Conservation (phyloP, 92 coral and sea anemone genomes). For the Porites divaricata region DNA sequence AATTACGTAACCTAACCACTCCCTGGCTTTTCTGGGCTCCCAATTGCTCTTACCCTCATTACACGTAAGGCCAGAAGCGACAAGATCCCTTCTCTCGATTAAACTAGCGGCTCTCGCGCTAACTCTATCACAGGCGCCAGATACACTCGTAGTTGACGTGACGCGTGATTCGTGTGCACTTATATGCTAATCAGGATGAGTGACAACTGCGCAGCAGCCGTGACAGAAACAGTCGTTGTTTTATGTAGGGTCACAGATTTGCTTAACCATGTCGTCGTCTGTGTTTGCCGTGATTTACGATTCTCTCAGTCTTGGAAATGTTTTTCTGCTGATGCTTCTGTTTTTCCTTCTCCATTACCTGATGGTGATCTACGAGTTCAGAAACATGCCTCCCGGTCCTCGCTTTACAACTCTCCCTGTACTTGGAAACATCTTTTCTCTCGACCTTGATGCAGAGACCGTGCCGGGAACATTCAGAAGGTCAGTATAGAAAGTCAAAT, state of each 20-base stretch:
- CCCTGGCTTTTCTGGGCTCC: constrained; percentile 50
- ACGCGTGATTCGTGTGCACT: no score
- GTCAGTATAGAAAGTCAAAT: not conserved
- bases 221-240: no score
- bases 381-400: no score
- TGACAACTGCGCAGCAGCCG: no score
- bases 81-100: constrained; percentile 33
- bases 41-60: constrained; percentile 58
- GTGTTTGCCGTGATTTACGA: constrained; percentile 8
- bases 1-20: constrained; percentile 50
- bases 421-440: constrained; percentile 51
- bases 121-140: constrained; percentile 29
- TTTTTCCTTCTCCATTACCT: no score
- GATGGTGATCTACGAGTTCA: no score
- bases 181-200: no score
- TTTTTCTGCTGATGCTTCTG: constrained; percentile 15
- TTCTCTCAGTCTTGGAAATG: constrained; percentile 17
- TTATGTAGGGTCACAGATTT: no score
- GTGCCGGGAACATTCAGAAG: constrained; percentile 30
- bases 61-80: constrained; percentile 36
- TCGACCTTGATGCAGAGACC: constrained; percentile 31
- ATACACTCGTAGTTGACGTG: constrained; percentile 27
- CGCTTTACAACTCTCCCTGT: not conserved
- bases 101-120: constrained; percentile 45
- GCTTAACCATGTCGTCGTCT: not conserved